These are phyloP conservation scores for Caenorhabditis wallacei DNA, from an alignment of 2,888 invertebrate species.

Conservation along the genomic window DNA sequence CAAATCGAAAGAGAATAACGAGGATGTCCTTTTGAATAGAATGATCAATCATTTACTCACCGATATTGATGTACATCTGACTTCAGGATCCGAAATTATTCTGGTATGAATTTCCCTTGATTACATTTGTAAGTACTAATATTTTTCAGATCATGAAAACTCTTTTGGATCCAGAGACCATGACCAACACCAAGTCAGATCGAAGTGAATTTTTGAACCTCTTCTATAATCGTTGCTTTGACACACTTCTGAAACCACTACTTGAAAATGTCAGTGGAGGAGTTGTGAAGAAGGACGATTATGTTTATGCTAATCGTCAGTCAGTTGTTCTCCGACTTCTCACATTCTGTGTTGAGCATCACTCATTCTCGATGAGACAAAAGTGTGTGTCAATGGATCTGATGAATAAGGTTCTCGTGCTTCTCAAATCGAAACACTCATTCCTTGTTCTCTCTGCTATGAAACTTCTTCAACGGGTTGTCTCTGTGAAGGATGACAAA, in stretches of 20 bases:
- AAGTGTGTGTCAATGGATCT: constrained; percentile 97
- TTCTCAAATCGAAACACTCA: constrained; percentile 80
- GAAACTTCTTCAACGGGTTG: constrained; percentile 96
- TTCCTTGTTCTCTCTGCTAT: constrained; percentile 96
- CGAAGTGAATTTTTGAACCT: constrained; percentile 98
- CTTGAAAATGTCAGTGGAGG: constrained; percentile 89
- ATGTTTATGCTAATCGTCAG: constrained; percentile 94
- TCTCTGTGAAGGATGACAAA: constrained; percentile 98
- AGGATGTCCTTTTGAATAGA: constrained; percentile 92
- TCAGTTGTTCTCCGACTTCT: constrained; percentile 95
- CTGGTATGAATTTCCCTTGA: constrained; percentile 87
- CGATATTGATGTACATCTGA: constrained; percentile 94
- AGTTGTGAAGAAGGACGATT: constrained; percentile 88
- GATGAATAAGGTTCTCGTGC: constrained; percentile 93
- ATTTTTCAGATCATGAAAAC: constrained; percentile 74
- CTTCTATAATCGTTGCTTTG: constrained; percentile 98
- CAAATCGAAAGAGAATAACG: constrained; percentile 87
- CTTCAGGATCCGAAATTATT: constrained; percentile 95
- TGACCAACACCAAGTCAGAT: constrained; percentile 89
- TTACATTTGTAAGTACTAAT: neutral
- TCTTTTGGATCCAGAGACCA: constrained; percentile 80
- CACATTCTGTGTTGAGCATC: constrained; percentile 99
- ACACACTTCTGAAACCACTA: constrained; percentile 96
- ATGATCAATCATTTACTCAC: constrained; percentile 98
- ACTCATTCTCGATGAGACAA: constrained; percentile 90